Conservation (phyloP, 2,797 vertebrate genomes). For the Limosa lapponica region DNA sequence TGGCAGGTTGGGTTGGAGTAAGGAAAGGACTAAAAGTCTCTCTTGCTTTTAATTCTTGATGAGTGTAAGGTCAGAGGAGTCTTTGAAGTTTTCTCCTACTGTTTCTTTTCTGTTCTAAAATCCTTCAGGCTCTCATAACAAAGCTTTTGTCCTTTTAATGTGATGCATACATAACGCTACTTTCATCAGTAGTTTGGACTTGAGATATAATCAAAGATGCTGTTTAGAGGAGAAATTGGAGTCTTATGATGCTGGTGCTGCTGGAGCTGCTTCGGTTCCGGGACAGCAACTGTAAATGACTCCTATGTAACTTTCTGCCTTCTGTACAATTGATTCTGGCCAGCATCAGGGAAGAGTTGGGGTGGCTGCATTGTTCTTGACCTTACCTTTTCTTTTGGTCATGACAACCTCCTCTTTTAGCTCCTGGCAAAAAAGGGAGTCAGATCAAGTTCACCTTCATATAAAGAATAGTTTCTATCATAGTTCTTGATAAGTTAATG, state of each 20-base stretch:
- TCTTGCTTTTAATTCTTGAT: neutral
- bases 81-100: neutral
- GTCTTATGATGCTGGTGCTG: neutral
- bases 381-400: neutral
- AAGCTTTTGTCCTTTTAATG: neutral
- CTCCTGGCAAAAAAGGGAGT: neutral
- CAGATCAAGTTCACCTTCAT: neutral
- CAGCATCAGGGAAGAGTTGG: neutral
- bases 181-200: neutral
- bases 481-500: neutral
- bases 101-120: neutral
- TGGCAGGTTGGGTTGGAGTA: neutral
- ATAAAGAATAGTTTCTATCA: neutral
- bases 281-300: neutral
- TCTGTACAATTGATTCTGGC: neutral
- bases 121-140: neutral
- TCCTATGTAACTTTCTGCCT: neutral
- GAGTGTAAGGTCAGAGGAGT: neutral
- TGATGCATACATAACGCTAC: fast-evolving
- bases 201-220: neutral
- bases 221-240: neutral
- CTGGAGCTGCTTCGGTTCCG: neutral
- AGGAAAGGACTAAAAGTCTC: neutral
- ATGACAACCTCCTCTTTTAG: neutral
- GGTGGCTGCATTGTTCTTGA: neutral